Evolutionary conservation across 2,113 vertebrate species (phyloP), one percentile per base, ranked within the genome.

Genomic region (Dolichallabes microphthalmus): DNA sequence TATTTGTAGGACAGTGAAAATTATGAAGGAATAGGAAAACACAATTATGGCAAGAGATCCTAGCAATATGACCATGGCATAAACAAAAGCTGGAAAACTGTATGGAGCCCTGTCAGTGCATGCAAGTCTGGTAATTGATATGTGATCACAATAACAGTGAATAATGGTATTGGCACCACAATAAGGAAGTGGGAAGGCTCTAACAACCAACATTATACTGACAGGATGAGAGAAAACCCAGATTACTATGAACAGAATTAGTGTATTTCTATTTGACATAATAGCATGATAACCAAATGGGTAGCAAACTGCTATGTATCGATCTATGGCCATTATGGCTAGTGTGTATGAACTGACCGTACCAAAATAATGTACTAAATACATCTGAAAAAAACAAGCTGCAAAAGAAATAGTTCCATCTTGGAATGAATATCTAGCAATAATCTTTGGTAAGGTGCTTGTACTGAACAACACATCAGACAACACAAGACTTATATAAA

Each of bases 131-230:
- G 90, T 92, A 66, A 93, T 87, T 14, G 89, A 87, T 58, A 92
- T 82, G 50, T 93, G 89, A 86, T 94, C 93, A 86, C 93, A 94
- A 84, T 25, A 93, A 17, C 91, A 93, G 45, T 94, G 91, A 20
- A 83, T 50, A 75, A 93, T 93, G 30, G 75, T 81, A 2, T 93
- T 93, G 39, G 88, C 86, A 14, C 87, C 88, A 82, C 92, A 93
- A 69, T 92, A 94, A 1, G 92, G 91, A 22, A 94, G 91, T 79
- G 91, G 89, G 6, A 86, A 93, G 0, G 92, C 90, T 25, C 90
- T 86, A 7, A 90, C 89, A 0, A 90, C 88, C 58, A 88, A 61
- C 68, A 80, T 74, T 20, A 90, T 52, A 14, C 66, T 53, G 3
- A 14, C 10, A 15, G 35, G 2, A 0, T 39, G 83, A 2, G 85